These are phyloP conservation scores for Heliconius charithonia DNA, from an alignment of 2,888 invertebrate genomes.

Conservation along the genomic window DNA sequence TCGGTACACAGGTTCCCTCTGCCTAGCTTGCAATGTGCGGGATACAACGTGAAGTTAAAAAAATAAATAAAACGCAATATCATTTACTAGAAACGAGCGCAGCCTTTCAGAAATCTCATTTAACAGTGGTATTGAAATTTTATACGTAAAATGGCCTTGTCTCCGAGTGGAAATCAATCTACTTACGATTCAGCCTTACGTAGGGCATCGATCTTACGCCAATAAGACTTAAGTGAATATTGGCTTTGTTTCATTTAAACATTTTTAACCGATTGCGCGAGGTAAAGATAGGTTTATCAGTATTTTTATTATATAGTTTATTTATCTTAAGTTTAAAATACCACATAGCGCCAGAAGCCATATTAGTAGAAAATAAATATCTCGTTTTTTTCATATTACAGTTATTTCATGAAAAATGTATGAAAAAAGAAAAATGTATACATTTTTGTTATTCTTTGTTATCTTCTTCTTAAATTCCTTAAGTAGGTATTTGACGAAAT, in stretches of 20 bases:
- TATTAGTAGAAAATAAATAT: too few species aligned
- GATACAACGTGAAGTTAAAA: too few species aligned
- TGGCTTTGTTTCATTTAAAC: background rate
- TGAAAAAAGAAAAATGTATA: too few species aligned
- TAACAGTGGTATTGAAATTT: constrained; percentile 66
- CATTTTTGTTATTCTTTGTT: constrained; percentile 17
- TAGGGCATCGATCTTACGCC: constrained; percentile 32
- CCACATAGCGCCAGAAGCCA: too few species aligned
- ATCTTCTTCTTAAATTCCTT: constrained; percentile 27
- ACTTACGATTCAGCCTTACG: constrained; percentile 33
- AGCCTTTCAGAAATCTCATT: constrained; percentile 58
- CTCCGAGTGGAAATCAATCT: constrained; percentile 33
- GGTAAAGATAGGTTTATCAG: too few species aligned
- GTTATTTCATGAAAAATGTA: constrained; percentile 13
- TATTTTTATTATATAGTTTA: too few species aligned
- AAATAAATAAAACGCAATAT: constrained; percentile 71
- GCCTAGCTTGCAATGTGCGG: too few species aligned
- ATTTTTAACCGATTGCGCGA: too few species aligned
- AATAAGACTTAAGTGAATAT: constrained; percentile 33
- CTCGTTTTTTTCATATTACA: too few species aligned
- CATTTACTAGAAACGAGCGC: constrained; percentile 64
- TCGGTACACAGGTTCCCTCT: too few species aligned
- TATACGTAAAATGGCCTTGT: constrained; percentile 46
- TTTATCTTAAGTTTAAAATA: too few species aligned
- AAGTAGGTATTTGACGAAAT: constrained; percentile 36